phyloP scores from a whole-genome alignment of 1,140 invertebrate genomes.

The Brachionus asplanchnoidis region DNA sequence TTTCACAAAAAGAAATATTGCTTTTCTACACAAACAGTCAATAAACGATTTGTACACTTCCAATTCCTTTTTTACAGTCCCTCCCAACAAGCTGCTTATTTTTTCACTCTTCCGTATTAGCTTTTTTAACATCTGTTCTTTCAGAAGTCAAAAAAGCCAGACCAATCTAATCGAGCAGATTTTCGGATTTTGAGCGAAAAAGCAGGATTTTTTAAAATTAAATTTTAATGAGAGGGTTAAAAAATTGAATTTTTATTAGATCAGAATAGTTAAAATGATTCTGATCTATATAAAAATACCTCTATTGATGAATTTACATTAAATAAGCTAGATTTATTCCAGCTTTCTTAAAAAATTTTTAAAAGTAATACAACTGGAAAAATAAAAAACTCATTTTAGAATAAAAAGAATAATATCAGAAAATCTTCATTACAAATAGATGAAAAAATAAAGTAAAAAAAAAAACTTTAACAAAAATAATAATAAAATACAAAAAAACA shows the following conservation, averaged over 20 bases:
- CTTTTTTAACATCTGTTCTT: too few relatives aligned
- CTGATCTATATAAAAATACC: neutral
- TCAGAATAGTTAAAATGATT: neutral
- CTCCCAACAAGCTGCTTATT: too few relatives aligned
- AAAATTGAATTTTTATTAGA: neutral
- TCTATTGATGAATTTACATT: neutral
- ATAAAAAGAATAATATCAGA: neutral
- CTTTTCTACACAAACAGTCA: too few relatives aligned
- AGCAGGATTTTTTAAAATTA: neutral
- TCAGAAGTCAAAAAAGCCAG: too few relatives aligned
- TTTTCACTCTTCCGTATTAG: too few relatives aligned
- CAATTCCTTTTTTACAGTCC: too few relatives aligned
- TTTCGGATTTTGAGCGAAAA: too few relatives aligned
- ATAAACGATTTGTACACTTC: too few relatives aligned
- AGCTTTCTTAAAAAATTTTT: neutral
- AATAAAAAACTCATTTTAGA: slow-evolving; percentile 4
- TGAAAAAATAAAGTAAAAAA: neutral
- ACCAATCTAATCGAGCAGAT: too few relatives aligned
- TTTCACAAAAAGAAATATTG: neutral
- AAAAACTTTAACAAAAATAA: neutral
- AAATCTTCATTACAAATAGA: neutral
- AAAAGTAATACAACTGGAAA: neutral
- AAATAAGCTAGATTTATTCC: neutral
- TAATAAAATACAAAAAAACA: neutral
- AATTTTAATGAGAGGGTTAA: neutral